phyloP scores from a whole-genome alignment of 2,888 invertebrate genomes.

The Pilophorus perplexus region DNA sequence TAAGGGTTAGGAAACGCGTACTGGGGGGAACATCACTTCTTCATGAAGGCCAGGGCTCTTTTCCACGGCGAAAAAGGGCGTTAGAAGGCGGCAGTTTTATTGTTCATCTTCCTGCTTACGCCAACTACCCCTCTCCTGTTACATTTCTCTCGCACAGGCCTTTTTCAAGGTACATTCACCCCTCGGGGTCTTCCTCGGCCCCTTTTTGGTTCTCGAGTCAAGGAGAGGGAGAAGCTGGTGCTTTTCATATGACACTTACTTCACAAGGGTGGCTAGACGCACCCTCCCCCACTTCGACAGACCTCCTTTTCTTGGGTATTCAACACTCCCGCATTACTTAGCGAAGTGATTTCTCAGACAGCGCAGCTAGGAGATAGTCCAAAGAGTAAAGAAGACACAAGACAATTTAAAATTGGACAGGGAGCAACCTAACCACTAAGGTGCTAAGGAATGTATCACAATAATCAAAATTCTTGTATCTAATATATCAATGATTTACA shows the following conservation, averaged over 20 bases:
- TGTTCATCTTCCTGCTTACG: constrained; percentile 19
- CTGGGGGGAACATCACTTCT: constrained; percentile 10
- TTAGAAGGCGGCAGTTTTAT: not conserved
- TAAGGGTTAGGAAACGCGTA: constrained; percentile 9
- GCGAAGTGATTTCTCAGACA: too few species aligned
- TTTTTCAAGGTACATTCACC: constrained; percentile 13
- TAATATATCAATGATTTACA: too few species aligned
- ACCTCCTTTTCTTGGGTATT: too few species aligned
- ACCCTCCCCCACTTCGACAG: not conserved
- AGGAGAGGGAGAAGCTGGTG: not conserved
- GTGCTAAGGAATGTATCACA: too few species aligned
- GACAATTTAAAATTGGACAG: too few species aligned
- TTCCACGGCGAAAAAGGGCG: not conserved
- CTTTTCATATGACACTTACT: constrained; percentile 13
- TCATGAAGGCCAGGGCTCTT: not conserved
- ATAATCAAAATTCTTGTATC: too few species aligned
- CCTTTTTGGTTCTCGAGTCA: constrained; percentile 1
- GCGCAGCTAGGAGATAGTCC: too few species aligned
- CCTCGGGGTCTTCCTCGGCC: constrained; percentile 1
- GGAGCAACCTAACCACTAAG: too few species aligned
- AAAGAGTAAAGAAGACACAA: too few species aligned
- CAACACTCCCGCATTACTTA: not conserved
- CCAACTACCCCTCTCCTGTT: not conserved
- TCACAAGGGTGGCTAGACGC: not conserved
- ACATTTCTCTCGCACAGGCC: not conserved